A percentile compares a stretch with the other conserved stretches of the same genome.
phyloP scores from a whole-genome alignment of 2,113 vertebrate species.

The Notarius quadriscutis region DNA sequence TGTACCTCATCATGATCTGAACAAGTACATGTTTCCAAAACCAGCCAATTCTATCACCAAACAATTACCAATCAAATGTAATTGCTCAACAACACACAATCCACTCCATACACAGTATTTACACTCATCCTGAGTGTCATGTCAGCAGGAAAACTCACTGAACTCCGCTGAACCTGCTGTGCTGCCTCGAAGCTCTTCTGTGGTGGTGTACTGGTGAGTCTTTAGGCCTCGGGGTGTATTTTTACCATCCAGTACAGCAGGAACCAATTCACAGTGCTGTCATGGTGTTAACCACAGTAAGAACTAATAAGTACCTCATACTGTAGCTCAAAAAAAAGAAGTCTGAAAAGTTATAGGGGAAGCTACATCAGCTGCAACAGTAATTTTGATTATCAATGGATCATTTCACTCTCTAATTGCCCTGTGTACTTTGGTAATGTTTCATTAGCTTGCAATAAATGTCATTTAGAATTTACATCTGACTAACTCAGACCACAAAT shows the following conservation, averaged over 20 bases:
- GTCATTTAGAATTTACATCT: slow-evolving; percentile 19
- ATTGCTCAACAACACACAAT: neutral
- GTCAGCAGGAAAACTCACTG: neutral
- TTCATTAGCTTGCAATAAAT: slow-evolving; percentile 7
- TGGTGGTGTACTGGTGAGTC: neutral
- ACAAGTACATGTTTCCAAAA: neutral
- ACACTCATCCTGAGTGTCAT: neutral
- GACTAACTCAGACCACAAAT: slow-evolving; percentile 1
- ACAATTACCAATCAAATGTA: neutral
- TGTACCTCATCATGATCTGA: neutral
- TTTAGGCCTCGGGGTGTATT: neutral
- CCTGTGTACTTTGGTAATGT: slow-evolving; percentile 28
- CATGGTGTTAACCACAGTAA: neutral
- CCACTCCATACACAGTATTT: neutral
- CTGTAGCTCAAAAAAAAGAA: neutral
- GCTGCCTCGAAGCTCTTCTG: neutral
- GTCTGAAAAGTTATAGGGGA: neutral
- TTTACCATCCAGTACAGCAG: neutral
- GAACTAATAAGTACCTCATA: slow-evolving; percentile 1
- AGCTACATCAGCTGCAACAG: slow-evolving; percentile 3
- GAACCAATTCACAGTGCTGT: neutral
- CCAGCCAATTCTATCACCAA: neutral
- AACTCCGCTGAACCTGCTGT: neutral
- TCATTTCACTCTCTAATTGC: slow-evolving; percentile 27
- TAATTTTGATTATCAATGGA: slow-evolving; percentile 22